phyloP scores from a whole-genome alignment of 2,797 vertebrate genomes.

The Hephaestus fuliginosus region DNA sequence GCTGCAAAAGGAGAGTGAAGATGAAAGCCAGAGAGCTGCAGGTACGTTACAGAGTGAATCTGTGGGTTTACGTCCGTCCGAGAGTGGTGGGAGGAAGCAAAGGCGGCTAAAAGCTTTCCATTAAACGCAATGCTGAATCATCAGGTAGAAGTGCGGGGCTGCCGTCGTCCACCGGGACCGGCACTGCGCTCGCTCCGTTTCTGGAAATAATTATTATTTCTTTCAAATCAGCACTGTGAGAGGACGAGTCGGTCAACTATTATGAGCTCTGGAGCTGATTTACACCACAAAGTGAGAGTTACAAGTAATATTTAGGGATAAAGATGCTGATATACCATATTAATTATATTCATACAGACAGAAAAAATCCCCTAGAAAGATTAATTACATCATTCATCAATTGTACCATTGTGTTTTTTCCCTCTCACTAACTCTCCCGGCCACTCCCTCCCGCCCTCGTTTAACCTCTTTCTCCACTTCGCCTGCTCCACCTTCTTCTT shows the following conservation, averaged over 20 bases:
- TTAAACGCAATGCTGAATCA: conserved; percentile 68
- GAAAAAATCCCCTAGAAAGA: background rate
- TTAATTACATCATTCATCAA: too few relatives aligned
- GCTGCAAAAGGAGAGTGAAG: conserved; percentile 1
- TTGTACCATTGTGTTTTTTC: too few relatives aligned
- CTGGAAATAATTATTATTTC: background rate
- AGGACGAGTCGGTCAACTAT: background rate
- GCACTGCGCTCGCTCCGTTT: background rate
- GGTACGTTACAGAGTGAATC: conserved; percentile 31
- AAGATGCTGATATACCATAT: background rate
- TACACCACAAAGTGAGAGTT: background rate
- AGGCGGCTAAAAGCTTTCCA: conserved; percentile 69
- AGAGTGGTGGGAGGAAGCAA: conserved; percentile 55
- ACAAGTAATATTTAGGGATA: background rate
- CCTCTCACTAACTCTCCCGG: too few relatives aligned
- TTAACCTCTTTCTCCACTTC: too few relatives aligned
- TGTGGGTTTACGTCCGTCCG: conserved; percentile 35
- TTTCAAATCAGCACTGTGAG: background rate
- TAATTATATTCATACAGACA: background rate
- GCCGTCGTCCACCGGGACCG: conserved; percentile 46
- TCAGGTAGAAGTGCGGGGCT: conserved; percentile 27
- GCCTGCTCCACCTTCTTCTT: too few relatives aligned
- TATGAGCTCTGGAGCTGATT: background rate
- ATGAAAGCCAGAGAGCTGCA: conserved; percentile 15
- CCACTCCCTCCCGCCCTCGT: too few relatives aligned